Evolutionary conservation across 2,888 invertebrate genomes (phyloP), one percentile per base, ranked within the genome.

Genomic region (Folsomia manolachei): DNA sequence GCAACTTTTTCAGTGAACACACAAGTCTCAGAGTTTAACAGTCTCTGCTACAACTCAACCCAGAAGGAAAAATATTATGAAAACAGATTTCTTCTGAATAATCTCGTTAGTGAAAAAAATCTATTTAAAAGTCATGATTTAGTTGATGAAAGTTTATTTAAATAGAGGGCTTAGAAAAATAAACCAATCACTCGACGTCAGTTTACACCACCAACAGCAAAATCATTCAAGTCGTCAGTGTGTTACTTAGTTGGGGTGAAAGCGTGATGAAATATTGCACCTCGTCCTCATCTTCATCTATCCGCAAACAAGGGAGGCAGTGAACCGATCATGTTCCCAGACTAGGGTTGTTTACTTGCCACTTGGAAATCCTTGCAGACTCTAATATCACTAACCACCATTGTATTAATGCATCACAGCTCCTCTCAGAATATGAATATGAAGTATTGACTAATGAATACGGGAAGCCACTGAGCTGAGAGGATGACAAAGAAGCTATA

Each of bases 371-470:
- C n/a, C n/a, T n/a, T n/a, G n/a, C n/a, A n/a, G n/a, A n/a, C n/a
- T n/a, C n/a, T n/a, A n/a, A n/a, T n/a, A n/a, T n/a, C n/a, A n/a
- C n/a, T n/a, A n/a, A n/a, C n/a, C 39, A 39, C 39, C 7, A 39
- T n/a, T 39, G 39, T 39, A 39, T 39, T n/a, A n/a, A n/a, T 39
- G 39, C 39, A 4, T 39, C 39, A 14, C n/a, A n/a, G n/a, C n/a
- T n/a, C n/a, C 39, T 39, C 39, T 39, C 39, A 39, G 7, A 39
- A 9, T 9, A 39, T 39, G 39, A 14, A n/a, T 14, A 14, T 39
- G 39, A 39, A 39, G 39, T 4, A 56, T 56, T 56, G 56, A 56
- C 67, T 26, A 60, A 67, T 56, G 67, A 67, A 60, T 67, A 67
- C 51, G 24, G n/a, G n/a, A n/a, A n/a, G n/a, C n/a, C n/a, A n/a